These are phyloP conservation scores for Crotalus helleri DNA, from an alignment of 2,113 vertebrate genomes.

Conservation along the genomic window DNA sequence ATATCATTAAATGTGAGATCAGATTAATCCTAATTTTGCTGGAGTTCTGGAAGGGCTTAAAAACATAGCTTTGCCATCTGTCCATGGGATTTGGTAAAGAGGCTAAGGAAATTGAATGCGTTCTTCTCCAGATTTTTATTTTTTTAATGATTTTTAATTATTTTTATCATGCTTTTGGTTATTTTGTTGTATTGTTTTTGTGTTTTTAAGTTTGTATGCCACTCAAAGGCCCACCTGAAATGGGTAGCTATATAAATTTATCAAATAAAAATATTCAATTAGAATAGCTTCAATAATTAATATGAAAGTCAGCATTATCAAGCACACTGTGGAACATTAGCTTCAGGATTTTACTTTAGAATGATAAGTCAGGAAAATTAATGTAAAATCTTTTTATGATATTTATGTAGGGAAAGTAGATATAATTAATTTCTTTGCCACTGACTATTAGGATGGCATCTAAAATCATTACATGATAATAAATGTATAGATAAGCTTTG, in stretches of 20 bases:
- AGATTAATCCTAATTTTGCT: not conserved
- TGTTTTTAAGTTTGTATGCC: not conserved
- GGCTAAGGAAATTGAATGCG: not conserved
- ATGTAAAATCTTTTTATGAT: not conserved
- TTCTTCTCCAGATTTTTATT: not conserved
- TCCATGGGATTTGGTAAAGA: not conserved
- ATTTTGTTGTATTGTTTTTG: not conserved
- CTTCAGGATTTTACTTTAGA: not conserved
- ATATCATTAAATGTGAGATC: not conserved
- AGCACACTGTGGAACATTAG: not conserved
- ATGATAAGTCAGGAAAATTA: not conserved
- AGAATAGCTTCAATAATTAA: not conserved
- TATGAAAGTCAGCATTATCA: not conserved
- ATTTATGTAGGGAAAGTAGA: not conserved
- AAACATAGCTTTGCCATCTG: not conserved
- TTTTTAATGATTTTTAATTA: not conserved
- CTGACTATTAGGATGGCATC: not conserved
- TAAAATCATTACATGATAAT: not conserved
- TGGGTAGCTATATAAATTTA: not conserved
- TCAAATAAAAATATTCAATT: not conserved
- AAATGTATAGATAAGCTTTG: not conserved
- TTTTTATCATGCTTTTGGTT: not conserved
- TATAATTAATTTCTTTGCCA: not conserved
- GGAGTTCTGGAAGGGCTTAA: not conserved
- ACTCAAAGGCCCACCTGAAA: not conserved